phyloP scores from a whole-genome alignment of 2,113 vertebrate species.

The Channa argus region DNA sequence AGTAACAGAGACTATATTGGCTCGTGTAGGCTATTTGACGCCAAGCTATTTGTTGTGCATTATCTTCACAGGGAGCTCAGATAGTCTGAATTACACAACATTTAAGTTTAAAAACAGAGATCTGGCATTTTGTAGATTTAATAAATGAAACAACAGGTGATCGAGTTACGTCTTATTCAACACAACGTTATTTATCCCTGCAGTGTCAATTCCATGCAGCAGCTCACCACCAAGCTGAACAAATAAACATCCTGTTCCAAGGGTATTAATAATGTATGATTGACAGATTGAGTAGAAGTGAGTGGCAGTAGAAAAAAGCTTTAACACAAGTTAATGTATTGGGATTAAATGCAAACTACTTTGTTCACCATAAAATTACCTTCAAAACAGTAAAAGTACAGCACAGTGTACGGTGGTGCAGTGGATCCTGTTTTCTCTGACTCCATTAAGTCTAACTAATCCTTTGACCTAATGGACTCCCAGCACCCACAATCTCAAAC shows the following conservation, averaged over 20 bases:
- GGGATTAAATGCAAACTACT: neutral
- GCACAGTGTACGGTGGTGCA: slow-evolving; percentile 36
- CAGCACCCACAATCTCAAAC: slow-evolving; percentile 54
- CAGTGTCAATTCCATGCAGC: neutral
- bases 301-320: too few species aligned
- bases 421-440: slow-evolving; percentile 50
- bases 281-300: too few species aligned
- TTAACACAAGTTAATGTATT: too few species aligned
- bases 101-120: slow-evolving; percentile 22
- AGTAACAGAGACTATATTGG: neutral
- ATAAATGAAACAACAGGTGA: neutral
- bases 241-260: neutral
- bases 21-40: neutral
- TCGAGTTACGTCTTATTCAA: neutral
- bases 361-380: slow-evolving; percentile 7
- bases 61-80: neutral
- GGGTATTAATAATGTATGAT: too few species aligned
- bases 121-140: neutral
- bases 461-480: slow-evolving; percentile 72
- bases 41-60: neutral
- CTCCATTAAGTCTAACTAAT: slow-evolving; percentile 77
- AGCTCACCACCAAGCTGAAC: neutral
- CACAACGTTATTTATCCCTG: neutral
- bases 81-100: neutral
- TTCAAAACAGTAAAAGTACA: neutral